phyloP scores from a whole-genome alignment of 2,888 invertebrate species.

The Parnassius apollo region DNA sequence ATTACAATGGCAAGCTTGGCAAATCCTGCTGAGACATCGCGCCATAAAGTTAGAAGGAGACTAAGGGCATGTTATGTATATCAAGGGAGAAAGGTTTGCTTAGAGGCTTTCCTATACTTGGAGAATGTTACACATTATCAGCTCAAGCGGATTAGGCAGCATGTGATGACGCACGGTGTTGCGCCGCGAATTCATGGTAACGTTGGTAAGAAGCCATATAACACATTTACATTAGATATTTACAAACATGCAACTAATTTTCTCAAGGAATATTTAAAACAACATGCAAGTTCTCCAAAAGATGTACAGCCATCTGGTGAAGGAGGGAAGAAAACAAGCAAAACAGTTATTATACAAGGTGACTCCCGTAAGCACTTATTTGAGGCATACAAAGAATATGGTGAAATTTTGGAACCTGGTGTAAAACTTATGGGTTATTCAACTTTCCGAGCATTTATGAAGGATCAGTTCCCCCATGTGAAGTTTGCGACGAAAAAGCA shows the following conservation, averaged over 20 bases:
- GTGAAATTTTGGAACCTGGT: slow-evolving; percentile 85
- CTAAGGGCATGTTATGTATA: slow-evolving; percentile 88
- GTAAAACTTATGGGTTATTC: slow-evolving; percentile 90
- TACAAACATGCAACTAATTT: slow-evolving; percentile 90
- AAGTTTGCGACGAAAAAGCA: slow-evolving; percentile 85
- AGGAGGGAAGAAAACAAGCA: slow-evolving; percentile 72
- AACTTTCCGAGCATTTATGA: slow-evolving; percentile 90
- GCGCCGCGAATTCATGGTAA: slow-evolving; percentile 90
- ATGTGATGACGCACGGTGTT: slow-evolving; percentile 89
- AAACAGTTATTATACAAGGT: slow-evolving; percentile 76
- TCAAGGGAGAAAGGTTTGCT: slow-evolving; percentile 88
- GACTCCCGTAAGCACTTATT: slow-evolving; percentile 86
- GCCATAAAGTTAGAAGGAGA: slow-evolving; percentile 87
- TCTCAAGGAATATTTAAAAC: slow-evolving; percentile 86
- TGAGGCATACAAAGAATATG: slow-evolving; percentile 87
- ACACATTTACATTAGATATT: slow-evolving; percentile 89
- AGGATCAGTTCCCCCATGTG: slow-evolving; percentile 89
- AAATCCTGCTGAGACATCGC: slow-evolving; percentile 86
- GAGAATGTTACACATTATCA: slow-evolving; percentile 91
- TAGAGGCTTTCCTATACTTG: slow-evolving; percentile 89
- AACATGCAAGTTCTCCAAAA: slow-evolving; percentile 82
- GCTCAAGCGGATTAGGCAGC: slow-evolving; percentile 87
- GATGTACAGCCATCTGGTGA: slow-evolving; percentile 71
- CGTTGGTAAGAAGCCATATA: slow-evolving; percentile 89
- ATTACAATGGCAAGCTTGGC: slow-evolving; percentile 90